phyloP scores from a whole-genome alignment of 2,113 vertebrate genomes.

The Chiloscyllium plagiosum region DNA sequence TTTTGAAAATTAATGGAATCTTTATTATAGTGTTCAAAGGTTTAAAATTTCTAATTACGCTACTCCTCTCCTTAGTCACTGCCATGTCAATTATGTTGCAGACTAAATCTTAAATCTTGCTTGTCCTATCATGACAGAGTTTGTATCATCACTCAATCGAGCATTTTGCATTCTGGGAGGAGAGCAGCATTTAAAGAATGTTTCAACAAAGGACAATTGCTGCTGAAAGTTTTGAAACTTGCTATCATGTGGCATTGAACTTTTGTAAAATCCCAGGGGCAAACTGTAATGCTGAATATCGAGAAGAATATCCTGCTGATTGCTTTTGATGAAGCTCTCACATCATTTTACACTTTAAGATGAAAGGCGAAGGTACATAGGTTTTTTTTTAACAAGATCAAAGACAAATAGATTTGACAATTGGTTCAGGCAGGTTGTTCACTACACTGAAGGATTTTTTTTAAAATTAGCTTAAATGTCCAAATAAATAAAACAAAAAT shows the following conservation, averaged over 20 bases:
- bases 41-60: background rate
- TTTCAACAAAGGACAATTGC: background rate
- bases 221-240: background rate
- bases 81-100: background rate
- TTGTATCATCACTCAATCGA: background rate
- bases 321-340: background rate
- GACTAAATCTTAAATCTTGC: background rate
- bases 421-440: background rate
- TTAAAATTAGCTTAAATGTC: background rate
- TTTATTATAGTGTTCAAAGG: slow-evolving; percentile 18
- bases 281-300: no score
- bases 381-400: background rate
- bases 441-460: background rate
- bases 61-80: background rate
- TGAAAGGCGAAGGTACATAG: background rate
- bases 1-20: slow-evolving; percentile 21
- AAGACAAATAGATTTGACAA: background rate
- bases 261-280: background rate
- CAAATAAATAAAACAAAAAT: no score
- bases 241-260: background rate
- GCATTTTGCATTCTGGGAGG: background rate
- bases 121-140: background rate
- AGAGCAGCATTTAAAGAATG: background rate
- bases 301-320: background rate
- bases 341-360: background rate